These are phyloP conservation scores for Hoplias malabaricus DNA, from an alignment of 2,113 vertebrate genomes.

Conservation along the genomic window DNA sequence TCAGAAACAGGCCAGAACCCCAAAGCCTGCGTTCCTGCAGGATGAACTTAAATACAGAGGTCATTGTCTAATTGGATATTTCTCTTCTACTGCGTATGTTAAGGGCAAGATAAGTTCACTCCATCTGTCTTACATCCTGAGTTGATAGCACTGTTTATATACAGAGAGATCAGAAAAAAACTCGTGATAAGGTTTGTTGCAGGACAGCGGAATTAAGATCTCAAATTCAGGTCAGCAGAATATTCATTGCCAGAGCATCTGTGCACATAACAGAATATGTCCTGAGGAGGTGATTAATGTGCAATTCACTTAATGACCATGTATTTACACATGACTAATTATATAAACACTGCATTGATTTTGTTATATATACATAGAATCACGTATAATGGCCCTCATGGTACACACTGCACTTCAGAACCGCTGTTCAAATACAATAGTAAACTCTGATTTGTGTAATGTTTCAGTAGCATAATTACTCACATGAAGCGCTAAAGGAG, in stretches of 20 bases:
- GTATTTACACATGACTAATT: not conserved
- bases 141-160: not conserved
- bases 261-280: not conserved
- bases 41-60: not conserved
- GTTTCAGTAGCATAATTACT: no score
- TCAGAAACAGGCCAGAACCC: constrained; percentile 10
- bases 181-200: not conserved
- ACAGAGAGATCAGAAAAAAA: not conserved
- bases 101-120: constrained; percentile 8
- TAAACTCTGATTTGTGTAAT: no score
- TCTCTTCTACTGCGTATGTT: not conserved
- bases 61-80: constrained; percentile 17
- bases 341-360: not conserved
- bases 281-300: not conserved
- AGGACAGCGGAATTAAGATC: not conserved
- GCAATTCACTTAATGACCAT: not conserved
- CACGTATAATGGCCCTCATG: not conserved
- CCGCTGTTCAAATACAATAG: no score
- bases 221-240: not conserved
- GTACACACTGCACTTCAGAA: no score
- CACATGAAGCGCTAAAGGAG: no score
- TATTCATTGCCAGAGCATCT: not conserved
- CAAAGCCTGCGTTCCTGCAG: not conserved
- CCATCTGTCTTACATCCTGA: not conserved
- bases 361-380: not conserved